Conservation (phyloP, 1,140 invertebrate species). For the Contarinia nasturtii region DNA sequence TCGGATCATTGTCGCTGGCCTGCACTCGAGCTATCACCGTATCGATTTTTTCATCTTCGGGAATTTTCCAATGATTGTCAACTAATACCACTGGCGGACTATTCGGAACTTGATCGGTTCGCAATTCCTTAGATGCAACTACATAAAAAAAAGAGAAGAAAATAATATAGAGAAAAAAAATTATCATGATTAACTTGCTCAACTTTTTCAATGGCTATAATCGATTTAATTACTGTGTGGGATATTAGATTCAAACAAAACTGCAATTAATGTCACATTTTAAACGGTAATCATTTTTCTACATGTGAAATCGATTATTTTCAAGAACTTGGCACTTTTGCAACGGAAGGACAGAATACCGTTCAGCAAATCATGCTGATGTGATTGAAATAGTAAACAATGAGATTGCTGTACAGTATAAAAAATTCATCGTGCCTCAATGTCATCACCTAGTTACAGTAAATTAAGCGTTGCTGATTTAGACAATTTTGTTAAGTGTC, state of each 20-base stretch:
- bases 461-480: no score
- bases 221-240: background rate
- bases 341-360: no score
- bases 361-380: no score
- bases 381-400: no score
- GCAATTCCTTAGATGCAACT: slow-evolving; percentile 11
- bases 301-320: no score
- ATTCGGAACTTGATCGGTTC: slow-evolving; percentile 13
- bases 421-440: no score
- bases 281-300: no score
- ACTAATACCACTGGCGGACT: slow-evolving; percentile 28
- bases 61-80: slow-evolving; percentile 44
- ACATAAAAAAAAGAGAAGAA: slow-evolving; percentile 2
- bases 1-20: slow-evolving; percentile 34
- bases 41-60: slow-evolving; percentile 40
- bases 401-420: no score
- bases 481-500: no score
- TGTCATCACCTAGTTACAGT: no score
- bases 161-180: background rate
- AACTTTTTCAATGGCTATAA: background rate
- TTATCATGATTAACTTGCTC: background rate
- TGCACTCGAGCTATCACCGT: slow-evolving; percentile 35
- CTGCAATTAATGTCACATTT: no score
- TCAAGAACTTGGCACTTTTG: no score
- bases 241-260: background rate